Base-by-base conservation (phyloP, 2,888 invertebrate genomes). In the Yponomeuta evonymella region DNA sequence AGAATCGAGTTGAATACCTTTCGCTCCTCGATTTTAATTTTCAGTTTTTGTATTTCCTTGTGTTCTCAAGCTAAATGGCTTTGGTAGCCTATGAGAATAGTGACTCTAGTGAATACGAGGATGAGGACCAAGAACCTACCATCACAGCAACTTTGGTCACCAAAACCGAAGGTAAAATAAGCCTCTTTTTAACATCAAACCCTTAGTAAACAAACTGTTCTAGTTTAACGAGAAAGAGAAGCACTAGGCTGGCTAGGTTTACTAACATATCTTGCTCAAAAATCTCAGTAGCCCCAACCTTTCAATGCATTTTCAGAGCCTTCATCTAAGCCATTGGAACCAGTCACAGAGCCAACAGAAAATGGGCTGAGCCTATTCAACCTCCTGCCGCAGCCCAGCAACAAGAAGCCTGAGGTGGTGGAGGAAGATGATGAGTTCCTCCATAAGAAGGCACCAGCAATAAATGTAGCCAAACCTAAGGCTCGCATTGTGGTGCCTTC, bases 401-500 rank as follows among this genome's bases (percentile, higher is more conserved):
- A 75, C 2, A 84, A 82, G 68, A 85, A 81, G 71, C 76, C 78
- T 63, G 72, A 74, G 8, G 74, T 90, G 0, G 79, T 89, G 72
- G 95, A 95, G 76, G 94, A 93, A 74, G 94, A 95, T 76, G 95
- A 95, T 81, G 94, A 95, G 74, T 93, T 94, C 76, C 78, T 95
- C 15, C 92, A 93, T 73, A 95, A 94, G 78, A 95, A 94, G 75
- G 94, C 92, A 73, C 81, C 80, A 11, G 79, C 83, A 1, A 71
- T 74, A 6, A 82, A 78, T 72, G 67, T 78, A 71, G 81, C 86
- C 73, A 92, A 85, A 84, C 90, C 88, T 74, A 90, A 94, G 71
- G 94, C 95, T 0, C 94, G 94, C 83, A 96, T 96, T 74, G 93
- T 93, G 65, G 93, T 96, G 70, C 96, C 96, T 1, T 94, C 95